phyloP scores from a whole-genome alignment of 2,797 vertebrate genomes.

The Pseudochirops cupreus region DNA sequence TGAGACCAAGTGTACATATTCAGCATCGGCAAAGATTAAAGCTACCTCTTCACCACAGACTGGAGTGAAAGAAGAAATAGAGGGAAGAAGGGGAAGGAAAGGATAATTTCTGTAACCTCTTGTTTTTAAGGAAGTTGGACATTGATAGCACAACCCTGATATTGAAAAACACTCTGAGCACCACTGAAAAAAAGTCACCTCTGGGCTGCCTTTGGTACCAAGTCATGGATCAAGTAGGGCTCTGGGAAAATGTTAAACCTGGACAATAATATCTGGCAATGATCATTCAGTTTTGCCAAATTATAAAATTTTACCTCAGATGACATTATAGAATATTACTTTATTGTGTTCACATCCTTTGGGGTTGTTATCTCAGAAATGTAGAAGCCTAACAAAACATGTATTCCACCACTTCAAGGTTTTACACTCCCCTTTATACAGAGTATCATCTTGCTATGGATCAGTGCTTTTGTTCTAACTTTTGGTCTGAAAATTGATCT shows the following conservation, averaged over 20 bases:
- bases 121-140: too few species aligned
- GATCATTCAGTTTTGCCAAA: background rate
- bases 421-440: background rate
- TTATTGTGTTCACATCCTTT: background rate
- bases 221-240: background rate
- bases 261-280: background rate
- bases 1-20: too few species aligned
- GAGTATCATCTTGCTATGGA: background rate
- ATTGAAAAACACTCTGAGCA: background rate
- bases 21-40: too few species aligned
- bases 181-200: background rate
- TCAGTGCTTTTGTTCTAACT: conserved; percentile 16
- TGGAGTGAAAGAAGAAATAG: too few species aligned
- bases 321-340: background rate
- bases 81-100: too few species aligned
- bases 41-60: too few species aligned
- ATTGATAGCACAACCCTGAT: background rate
- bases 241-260: background rate
- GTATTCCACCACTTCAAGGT: too few species aligned
- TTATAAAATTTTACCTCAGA: conserved; percentile 1
- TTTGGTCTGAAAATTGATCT: background rate
- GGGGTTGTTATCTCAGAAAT: conserved; percentile 7
- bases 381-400: background rate
- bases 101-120: too few species aligned
- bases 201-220: background rate